phyloP scores from a whole-genome alignment of 2,113 vertebrate species.

The Cryptotis parvus region DNA sequence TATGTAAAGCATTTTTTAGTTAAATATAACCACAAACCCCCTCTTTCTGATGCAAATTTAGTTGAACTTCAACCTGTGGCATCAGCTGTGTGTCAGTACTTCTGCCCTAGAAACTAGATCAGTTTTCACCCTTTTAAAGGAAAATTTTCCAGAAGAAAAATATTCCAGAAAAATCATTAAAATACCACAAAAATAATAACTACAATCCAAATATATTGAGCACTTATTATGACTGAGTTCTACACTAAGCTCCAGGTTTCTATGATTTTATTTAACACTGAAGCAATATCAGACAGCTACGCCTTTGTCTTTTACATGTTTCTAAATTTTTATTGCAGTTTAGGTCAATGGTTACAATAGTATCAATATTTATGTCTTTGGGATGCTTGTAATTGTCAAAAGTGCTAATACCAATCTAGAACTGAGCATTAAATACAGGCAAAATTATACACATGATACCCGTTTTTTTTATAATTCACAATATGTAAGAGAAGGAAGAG shows the following conservation, averaged over 20 bases:
- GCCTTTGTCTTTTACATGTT: too few relatives aligned
- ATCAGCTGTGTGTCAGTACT: not conserved
- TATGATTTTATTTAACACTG: not conserved
- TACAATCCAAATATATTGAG: not conserved
- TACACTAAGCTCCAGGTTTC: not conserved
- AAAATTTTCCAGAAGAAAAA: not conserved
- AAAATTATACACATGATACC: too few relatives aligned
- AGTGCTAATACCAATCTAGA: too few relatives aligned
- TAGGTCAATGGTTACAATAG: too few relatives aligned
- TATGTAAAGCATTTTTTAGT: not conserved
- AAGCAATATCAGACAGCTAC: not conserved
- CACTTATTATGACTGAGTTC: not conserved
- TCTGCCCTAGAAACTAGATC: not conserved
- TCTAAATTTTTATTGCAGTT: too few relatives aligned
- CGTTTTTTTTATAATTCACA: too few relatives aligned
- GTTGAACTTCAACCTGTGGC: constrained; percentile 6
- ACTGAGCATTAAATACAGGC: too few relatives aligned
- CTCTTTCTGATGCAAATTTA: not conserved
- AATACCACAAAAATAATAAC: not conserved
- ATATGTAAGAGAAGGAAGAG: too few relatives aligned
- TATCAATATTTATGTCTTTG: too few relatives aligned
- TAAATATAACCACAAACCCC: not conserved
- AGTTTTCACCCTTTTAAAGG: not conserved
- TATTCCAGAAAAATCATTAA: too few relatives aligned
- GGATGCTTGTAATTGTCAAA: too few relatives aligned